Conservation (phyloP, 2,113 vertebrate species). For the Gobiocypris rarus region DNA sequence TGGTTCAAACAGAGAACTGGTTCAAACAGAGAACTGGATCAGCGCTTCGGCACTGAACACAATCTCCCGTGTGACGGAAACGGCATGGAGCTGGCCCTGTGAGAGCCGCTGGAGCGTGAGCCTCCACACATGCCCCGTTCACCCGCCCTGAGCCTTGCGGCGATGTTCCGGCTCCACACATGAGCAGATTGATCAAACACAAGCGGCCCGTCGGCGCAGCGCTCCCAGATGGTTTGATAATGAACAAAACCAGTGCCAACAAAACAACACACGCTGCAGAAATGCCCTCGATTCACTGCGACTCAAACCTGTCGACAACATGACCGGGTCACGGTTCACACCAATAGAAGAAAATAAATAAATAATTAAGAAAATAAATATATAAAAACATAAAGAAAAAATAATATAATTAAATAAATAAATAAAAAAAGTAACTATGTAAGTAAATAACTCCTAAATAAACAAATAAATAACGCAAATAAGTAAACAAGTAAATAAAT, state of each 20-base stretch:
- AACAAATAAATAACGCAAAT: too few relatives aligned
- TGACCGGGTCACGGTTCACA: not conserved
- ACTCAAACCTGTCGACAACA: not conserved
- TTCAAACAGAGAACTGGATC: not conserved
- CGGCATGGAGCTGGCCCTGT: not conserved
- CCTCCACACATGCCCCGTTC: not conserved
- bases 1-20: too few relatives aligned
- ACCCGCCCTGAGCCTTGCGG: not conserved
- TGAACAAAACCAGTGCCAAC: conserved; percentile 54
- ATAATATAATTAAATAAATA: too few relatives aligned
- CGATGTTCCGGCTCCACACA: not conserved
- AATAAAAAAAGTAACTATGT: too few relatives aligned
- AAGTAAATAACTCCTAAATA: too few relatives aligned
- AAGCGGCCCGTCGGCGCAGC: conserved; percentile 41
- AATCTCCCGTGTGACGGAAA: not conserved
- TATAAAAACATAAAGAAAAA: too few relatives aligned
- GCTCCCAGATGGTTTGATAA: conserved; percentile 54
- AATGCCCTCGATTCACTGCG: not conserved
- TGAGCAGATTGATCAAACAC: not conserved
- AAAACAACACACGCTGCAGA: not conserved
- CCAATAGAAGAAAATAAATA: not conserved
- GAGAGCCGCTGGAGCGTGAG: not conserved
- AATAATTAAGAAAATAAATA: too few relatives aligned
- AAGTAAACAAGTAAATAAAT: too few relatives aligned
- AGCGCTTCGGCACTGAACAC: not conserved